Evolutionary conservation across 2,797 vertebrate species (phyloP), one percentile per base, ranked within the genome.

Genomic region (Pipistrellus pipistrellus): DNA sequence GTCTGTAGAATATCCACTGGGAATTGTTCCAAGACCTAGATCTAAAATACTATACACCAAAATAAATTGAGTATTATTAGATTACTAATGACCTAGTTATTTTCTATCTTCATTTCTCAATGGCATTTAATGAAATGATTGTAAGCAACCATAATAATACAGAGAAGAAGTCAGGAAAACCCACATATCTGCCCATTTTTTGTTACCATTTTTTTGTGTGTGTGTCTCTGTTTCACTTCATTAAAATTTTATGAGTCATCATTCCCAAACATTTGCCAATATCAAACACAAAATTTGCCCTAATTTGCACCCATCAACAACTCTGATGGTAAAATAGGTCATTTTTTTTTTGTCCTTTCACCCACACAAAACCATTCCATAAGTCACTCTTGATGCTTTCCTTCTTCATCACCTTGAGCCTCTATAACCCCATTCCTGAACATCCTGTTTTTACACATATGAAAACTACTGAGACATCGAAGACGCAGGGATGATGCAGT

Each of bases 1-100:
- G 3, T 5, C 62, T 57, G 48, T 77, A 92, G 73, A 97, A 62
- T 44, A 35, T 77, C 48, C 53, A 44, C 20, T 91, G 85, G 15
- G 41, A 97, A 87, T 93, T 96, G 35, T 5, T 88, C 21, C 64
- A 94, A 97, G 57, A 96, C 75, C 20, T 62, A 94, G 38, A 95
- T 95, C 59, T 90, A 95, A 88, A 96, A 25, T 68, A 94, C 13
- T 55, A 93, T 69, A 81, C 91, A 71, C 32, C 46, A 77, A 96
- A 97, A 96, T 69, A 18, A 4, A n/a, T 59, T 9, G 27, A 85
- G 2, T 68, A 94, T 95, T 96, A 93, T 95, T 93, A 94, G 78
- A 93, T 88, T 94, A 89, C 55, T 76, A 91, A 57, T 92, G 88
- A 62, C 91, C 62, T 90, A 53, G 27, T 94, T 97, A 85, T 55